These are phyloP conservation scores for Meriones unguiculatus DNA, from an alignment of 2,113 vertebrate genomes.

Conservation along the genomic window DNA sequence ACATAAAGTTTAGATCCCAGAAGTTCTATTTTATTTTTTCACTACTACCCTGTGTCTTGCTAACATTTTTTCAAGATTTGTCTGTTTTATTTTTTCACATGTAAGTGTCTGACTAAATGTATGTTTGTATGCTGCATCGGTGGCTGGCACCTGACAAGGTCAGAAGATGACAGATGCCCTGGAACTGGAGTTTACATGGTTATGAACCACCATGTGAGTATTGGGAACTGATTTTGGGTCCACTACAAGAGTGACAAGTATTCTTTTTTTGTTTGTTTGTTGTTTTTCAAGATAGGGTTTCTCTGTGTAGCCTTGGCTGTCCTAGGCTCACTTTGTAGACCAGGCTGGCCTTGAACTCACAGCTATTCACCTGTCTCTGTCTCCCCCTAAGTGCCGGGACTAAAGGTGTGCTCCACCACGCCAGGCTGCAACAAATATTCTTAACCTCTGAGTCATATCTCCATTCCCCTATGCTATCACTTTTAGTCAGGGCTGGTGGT, in stretches of 20 bases:
- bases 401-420: too few species aligned
- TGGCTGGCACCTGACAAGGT: neutral
- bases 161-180: neutral
- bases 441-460: neutral
- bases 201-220: neutral
- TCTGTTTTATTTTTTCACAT: neutral
- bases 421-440: neutral
- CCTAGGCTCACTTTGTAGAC: too few species aligned
- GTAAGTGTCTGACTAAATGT: neutral
- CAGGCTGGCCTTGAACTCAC: too few species aligned
- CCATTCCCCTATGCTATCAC: neutral
- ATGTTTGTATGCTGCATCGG: neutral
- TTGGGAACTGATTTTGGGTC: neutral
- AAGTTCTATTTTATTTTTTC: neutral
- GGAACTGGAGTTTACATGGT: neutral
- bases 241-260: neutral
- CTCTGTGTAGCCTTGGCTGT: too few species aligned
- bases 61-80: neutral
- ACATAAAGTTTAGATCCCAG: neutral
- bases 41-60: neutral
- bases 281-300: too few species aligned
- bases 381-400: too few species aligned
- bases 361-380: too few species aligned
- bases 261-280: too few species aligned
- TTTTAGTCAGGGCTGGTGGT: neutral